Base-by-base conservation (phyloP, 2,113 vertebrate species). In the Pardalotus punctatus region DNA sequence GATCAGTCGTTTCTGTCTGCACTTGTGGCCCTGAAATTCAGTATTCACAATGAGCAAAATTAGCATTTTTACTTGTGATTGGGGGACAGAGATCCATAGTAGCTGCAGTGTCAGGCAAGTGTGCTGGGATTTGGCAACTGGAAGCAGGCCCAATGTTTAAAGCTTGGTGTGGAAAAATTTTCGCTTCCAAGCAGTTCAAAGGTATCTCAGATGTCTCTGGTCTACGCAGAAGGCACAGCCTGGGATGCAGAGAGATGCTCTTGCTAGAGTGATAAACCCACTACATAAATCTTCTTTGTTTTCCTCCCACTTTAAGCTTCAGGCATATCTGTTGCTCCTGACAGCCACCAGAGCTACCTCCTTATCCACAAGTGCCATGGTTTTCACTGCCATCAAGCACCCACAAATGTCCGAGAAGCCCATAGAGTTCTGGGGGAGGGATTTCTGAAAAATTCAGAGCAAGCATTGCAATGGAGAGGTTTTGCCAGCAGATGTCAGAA, bases 401-500 rank as follows among this genome's bases (percentile, higher is more conserved):
- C 14, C 60, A 65, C 16, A 76, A 84, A 60, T 65, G 53, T 79
- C 64, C 81, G 36, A 92, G n/a, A 60, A 81, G 25, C n/a, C 40
- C 5, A 2, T 3, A 22, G 31, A 58, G 12, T 28, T 40, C 10
- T 36, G 38, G 3, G 12, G 3, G 2, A 3, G 18, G 35, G 2
- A 61, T 48, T 56, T 72, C 19, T 11, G 38, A 76, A 61, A 62
- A 90, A 86, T 38, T 72, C 48, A 36, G 74, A 60, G 50, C 38
- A 43, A 77, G 36, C 48, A 17, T 74, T 93, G 96, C 45, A 92
- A 83, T 97, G 62, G 88, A 83, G 72, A 48, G 43, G 35, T 79
- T 88, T 86, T 90, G 79, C 96, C 96, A 87, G 90, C 84, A 96
- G 96, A 79, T 97, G 96, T 95, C 93, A 96, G 94, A 78, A 92